Evolutionary conservation across 2,113 vertebrate genomes (phyloP).

Genomic region (Alexandromys fortis): DNA sequence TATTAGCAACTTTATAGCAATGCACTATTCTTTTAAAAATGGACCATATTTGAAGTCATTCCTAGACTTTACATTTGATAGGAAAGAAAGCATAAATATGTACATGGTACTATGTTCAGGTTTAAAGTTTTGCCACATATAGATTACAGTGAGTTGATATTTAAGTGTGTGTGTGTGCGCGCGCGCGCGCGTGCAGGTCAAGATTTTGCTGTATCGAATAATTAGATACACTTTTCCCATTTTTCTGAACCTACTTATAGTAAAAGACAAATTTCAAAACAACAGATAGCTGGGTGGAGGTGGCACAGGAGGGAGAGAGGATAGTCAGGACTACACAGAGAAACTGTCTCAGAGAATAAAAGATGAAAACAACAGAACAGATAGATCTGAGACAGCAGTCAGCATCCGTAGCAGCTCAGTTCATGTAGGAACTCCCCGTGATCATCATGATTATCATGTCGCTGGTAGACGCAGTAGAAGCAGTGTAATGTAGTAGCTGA

Average conservation of each 20-base stretch:
- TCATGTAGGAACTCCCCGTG: not conserved
- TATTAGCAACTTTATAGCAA: not conserved
- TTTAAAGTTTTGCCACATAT: not conserved
- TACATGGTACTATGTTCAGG: not conserved
- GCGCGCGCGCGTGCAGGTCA: not conserved
- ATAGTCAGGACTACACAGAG: not conserved
- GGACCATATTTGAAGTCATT: not conserved
- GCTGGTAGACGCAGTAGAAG: not conserved
- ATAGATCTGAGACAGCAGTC: not conserved
- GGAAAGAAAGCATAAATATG: not conserved
- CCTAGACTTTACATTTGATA: constrained; percentile 10
- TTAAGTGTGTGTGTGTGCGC: not conserved
- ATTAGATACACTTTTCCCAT: not conserved
- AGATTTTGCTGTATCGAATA: constrained; percentile 14
- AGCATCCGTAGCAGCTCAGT: not conserved
- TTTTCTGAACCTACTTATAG: constrained; percentile 31
- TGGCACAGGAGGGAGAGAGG: not conserved
- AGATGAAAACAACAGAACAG: not conserved
- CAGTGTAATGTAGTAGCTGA: not conserved
- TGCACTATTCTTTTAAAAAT: constrained; percentile 39
- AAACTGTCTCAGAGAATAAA: not conserved
- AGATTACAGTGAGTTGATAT: not conserved
- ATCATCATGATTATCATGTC: not conserved
- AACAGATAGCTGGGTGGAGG: not conserved
- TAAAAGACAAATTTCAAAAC: constrained; percentile 15